Percentiles rank a stretch among this genome's conserved stretches.
phyloP scores from a whole-genome alignment of 1,140 invertebrate species.

The Diabrotica undecimpunctata region DNA sequence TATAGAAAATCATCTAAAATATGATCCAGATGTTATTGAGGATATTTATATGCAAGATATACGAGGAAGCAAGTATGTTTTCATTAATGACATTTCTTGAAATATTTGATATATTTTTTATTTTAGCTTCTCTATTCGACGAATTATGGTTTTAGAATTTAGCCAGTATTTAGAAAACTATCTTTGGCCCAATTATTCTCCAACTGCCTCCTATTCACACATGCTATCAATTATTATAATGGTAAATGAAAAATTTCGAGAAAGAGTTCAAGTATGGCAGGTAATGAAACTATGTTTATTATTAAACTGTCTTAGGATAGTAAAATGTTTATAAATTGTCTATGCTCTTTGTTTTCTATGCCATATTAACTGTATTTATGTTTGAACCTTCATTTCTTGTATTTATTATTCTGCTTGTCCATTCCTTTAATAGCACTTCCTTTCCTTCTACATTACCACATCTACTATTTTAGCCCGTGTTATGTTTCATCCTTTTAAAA shows the following conservation, averaged over 20 bases:
- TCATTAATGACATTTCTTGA: constrained; percentile 9
- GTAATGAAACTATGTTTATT: constrained; percentile 48
- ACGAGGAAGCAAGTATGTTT: constrained; percentile 60
- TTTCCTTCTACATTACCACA: no score
- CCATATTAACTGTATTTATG: no score
- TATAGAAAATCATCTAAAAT: constrained; percentile 63
- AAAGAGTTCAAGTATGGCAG: constrained; percentile 94
- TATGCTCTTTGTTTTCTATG: no score
- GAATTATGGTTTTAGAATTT: constrained; percentile 95
- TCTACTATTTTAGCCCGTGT: no score
- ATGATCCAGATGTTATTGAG: constrained; percentile 71
- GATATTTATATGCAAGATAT: constrained; percentile 81
- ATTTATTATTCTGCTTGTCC: no score
- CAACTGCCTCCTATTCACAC: constrained; percentile 70
- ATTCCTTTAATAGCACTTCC: no score
- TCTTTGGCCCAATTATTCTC: constrained; percentile 92
- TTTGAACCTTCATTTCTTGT: no score
- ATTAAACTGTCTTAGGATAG: not conserved
- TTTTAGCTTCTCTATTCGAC: constrained; percentile 74
- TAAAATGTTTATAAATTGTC: no score
- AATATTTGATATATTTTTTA: constrained; percentile 20
- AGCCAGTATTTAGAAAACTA: constrained; percentile 97
- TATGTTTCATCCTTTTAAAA: no score
- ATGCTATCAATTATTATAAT: constrained; percentile 95
- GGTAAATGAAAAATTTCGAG: constrained; percentile 98